phyloP scores from a whole-genome alignment of 2,113 vertebrate species.

The Sisor rabdophorus region DNA sequence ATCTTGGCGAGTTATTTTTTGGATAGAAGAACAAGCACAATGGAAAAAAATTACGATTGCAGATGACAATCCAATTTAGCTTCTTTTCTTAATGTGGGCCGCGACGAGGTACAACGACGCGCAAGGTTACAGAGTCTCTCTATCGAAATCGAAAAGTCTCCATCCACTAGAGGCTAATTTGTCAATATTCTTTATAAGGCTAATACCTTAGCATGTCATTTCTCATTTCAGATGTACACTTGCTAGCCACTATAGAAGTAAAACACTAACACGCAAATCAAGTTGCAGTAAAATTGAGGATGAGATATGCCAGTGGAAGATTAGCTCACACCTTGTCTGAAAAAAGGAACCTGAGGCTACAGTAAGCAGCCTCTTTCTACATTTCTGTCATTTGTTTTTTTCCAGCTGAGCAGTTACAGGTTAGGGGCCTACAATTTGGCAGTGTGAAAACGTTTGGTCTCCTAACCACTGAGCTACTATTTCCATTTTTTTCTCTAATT shows the following conservation, averaged over 20 bases:
- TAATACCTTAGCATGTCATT: neutral
- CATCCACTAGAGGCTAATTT: neutral
- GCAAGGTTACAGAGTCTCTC: slow-evolving; percentile 53
- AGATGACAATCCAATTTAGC: slow-evolving; percentile 50
- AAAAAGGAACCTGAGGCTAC: too few relatives aligned
- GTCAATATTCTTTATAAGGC: neutral
- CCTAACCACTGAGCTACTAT: too few relatives aligned
- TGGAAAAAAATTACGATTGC: slow-evolving; percentile 48
- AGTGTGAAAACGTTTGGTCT: too few relatives aligned
- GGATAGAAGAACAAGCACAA: slow-evolving; percentile 40
- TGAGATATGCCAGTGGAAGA: too few relatives aligned
- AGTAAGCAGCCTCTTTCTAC: too few relatives aligned
- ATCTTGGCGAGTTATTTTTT: slow-evolving; percentile 33
- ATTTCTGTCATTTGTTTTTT: too few relatives aligned
- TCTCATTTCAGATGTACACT: neutral
- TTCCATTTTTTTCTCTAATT: too few relatives aligned
- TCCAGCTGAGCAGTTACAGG: too few relatives aligned
- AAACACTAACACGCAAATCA: neutral
- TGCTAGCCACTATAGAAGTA: neutral
- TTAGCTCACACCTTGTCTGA: too few relatives aligned
- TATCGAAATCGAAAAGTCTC: slow-evolving; percentile 2
- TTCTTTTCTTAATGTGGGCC: slow-evolving; percentile 37
- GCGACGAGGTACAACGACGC: slow-evolving; percentile 17
- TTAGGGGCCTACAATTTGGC: too few relatives aligned
- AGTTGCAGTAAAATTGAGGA: neutral